Evolutionary conservation across 2,113 vertebrate species (phyloP).

Genomic region (Corythornis cristatus): DNA sequence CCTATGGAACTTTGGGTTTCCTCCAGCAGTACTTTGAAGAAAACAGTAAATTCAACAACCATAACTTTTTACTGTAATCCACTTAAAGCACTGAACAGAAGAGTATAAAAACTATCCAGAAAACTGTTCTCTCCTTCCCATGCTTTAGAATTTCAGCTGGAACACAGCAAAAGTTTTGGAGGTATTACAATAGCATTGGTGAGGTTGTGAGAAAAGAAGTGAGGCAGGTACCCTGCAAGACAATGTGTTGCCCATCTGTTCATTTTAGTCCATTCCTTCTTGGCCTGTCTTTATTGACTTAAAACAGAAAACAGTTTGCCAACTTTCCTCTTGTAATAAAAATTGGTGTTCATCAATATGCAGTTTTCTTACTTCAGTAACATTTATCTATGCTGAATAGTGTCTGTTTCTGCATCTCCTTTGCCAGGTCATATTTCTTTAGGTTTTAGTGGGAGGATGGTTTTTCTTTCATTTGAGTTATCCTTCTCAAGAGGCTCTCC

Average conservation of each 20-base stretch:
- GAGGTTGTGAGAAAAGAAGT: neutral
- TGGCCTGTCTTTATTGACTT: neutral
- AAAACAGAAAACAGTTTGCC: neutral
- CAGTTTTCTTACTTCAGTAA: neutral
- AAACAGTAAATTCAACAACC: neutral
- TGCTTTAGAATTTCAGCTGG: neutral
- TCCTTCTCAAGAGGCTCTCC: neutral
- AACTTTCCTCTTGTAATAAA: neutral
- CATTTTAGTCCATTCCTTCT: neutral
- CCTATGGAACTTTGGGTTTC: neutral
- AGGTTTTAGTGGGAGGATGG: neutral
- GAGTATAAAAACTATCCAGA: neutral
- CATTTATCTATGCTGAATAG: neutral
- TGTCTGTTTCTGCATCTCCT: neutral
- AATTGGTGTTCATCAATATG: neutral
- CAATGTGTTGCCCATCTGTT: neutral
- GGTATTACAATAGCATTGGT: neutral
- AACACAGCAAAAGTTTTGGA: neutral
- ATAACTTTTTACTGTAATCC: neutral
- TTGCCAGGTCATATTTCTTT: neutral
- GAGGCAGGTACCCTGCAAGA: neutral
- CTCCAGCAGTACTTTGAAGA: neutral
- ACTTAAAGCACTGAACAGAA: neutral
- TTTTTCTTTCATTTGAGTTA: neutral
- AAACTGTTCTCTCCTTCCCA: neutral